A percentile compares a stretch with the other conserved stretches of the same genome.
Conservation (phyloP, 2,888 invertebrate genomes). For the Cyclophora punctaria region DNA sequence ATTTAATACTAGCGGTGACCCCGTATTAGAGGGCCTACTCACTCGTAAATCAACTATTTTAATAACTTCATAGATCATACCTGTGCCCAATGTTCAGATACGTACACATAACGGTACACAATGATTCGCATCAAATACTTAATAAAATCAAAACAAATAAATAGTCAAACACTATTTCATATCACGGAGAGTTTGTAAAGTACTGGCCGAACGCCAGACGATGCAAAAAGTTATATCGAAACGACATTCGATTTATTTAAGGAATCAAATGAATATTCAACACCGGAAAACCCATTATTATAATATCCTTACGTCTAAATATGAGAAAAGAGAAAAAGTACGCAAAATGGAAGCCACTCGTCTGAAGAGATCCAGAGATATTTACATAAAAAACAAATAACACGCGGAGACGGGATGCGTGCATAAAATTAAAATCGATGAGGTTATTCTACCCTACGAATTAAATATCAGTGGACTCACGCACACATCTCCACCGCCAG, state of each 20-base stretch:
- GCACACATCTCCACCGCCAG: constrained; percentile 32
- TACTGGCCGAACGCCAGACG: too few relatives aligned
- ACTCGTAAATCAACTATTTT: too few relatives aligned
- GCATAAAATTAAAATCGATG: constrained; percentile 76
- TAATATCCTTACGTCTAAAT: constrained; percentile 54
- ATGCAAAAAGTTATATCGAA: too few relatives aligned
- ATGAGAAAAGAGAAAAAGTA: constrained; percentile 50
- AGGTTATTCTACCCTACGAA: constrained; percentile 70
- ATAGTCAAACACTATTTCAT: too few relatives aligned
- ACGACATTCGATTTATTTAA: neutral
- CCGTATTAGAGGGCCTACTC: too few relatives aligned
- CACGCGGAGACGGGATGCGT: constrained; percentile 68
- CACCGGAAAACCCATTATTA: constrained; percentile 42
- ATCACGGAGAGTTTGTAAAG: too few relatives aligned
- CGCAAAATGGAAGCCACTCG: constrained; percentile 59
- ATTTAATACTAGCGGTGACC: too few relatives aligned
- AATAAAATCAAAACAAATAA: too few relatives aligned
- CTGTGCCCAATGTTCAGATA: too few relatives aligned
- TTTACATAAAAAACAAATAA: constrained; percentile 75
- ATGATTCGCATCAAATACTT: too few relatives aligned
- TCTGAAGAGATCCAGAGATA: constrained; percentile 58
- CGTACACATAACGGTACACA: too few relatives aligned
- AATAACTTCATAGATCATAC: too few relatives aligned
- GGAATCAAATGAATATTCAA: constrained; percentile 30
- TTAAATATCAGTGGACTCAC: constrained; percentile 71